Base-by-base conservation (phyloP, 2,797 vertebrate species). In the Etheostoma nigrum region DNA sequence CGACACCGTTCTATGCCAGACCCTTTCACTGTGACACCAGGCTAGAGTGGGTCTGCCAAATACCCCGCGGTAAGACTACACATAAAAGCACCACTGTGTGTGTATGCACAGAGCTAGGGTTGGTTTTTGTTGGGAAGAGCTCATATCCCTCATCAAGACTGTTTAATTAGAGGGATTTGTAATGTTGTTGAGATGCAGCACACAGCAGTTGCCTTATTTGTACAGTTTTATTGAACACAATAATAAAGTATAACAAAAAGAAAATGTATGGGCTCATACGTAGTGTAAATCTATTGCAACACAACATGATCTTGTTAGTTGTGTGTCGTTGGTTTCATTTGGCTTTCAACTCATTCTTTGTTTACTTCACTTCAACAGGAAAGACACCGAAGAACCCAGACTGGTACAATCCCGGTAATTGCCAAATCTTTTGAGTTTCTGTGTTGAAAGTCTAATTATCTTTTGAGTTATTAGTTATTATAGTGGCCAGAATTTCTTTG, bases 11-110 rank as follows among this genome's bases (percentile, higher is more conserved):
- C 91, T 95, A 93, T 54, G 90, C 96, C 78, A 95, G 88, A 1
- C 97, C 96, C n/a, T 98, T 99, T 87, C 96, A 97, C 83, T 99
- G 98, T 82, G 96, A 97, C n/a, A 94, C 94, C 59, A 93, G 83
- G 73, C 95, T 99, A 33, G 98, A 99, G 82, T 99, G 97, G 97
- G 96, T 96, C 70, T 99, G 98, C 88, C 98, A 99, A 87, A 96
- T 99, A 77, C 95, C 97, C 48, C 96, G 97, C 80, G 98, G 98
- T 98, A 93, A 96, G 86, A 47, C 21, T 21, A 7, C 65, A 67
- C 23, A 3, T 23, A 14, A 23, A 15, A 30, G 8, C 16, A 42
- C 13, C 2, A 4, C 23, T n/a, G 23, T 49, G 23, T 45, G 11
- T 19, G 16, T 59, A 52, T 36, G n/a, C 23, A 63, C 21, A 16